Conservation (phyloP, 2,113 vertebrate genomes). For the Fulmarus glacialis region DNA sequence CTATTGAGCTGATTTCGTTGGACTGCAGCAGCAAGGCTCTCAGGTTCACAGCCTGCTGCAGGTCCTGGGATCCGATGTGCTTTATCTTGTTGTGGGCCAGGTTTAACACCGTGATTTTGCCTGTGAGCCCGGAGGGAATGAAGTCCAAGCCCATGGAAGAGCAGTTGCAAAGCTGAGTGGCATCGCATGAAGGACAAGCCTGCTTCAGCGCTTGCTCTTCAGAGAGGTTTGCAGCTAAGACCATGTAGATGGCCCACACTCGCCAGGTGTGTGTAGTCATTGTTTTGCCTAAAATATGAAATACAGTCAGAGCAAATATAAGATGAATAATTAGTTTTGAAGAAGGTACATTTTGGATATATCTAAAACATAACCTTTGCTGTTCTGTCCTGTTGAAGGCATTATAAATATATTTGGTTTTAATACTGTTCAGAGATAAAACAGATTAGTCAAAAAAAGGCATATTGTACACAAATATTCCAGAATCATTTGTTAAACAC, state of each 20-base stretch:
- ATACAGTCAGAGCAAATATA: neutral
- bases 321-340: neutral
- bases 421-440: neutral
- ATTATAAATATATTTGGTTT: neutral
- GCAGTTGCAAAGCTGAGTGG: constrained; percentile 68
- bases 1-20: constrained; percentile 73
- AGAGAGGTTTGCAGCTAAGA: neutral
- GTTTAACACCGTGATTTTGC: constrained; percentile 55
- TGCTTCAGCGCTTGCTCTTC: neutral
- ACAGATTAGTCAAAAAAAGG: neutral
- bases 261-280: constrained; percentile 12
- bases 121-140: constrained; percentile 60
- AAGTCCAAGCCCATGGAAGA: constrained; percentile 33
- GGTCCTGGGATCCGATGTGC: constrained; percentile 60
- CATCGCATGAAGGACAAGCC: constrained; percentile 39
- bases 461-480: neutral
- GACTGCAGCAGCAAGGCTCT: constrained; percentile 64
- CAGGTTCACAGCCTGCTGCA: constrained; percentile 68
- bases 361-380: neutral
- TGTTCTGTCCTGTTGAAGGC: neutral
- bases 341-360: neutral
- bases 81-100: constrained; percentile 78
- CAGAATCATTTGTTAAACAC: neutral
- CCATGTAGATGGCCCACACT: constrained; percentile 19
- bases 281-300: constrained; percentile 30